Base-by-base conservation (phyloP, 2,113 vertebrate genomes). In the Hoplias malabaricus region DNA sequence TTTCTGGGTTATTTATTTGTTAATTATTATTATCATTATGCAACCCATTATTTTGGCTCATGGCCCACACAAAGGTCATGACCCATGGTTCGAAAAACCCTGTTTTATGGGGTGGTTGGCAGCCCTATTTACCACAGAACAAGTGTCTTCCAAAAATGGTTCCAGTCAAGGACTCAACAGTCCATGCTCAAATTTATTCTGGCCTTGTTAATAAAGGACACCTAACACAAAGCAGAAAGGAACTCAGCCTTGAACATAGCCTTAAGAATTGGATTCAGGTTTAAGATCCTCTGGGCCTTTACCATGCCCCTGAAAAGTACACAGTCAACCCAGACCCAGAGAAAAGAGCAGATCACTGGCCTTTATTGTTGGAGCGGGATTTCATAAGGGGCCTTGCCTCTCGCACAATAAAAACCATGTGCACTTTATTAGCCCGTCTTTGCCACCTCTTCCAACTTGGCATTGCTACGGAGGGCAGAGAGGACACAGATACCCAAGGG, bases 391-490 rank as follows among this genome's bases (percentile, higher is more conserved):
- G n/a, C 25, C 40, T 12, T 16, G 56, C 16, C 48, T 67, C 34
- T 27, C 38, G 79, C 81, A 83, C 84, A 83, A 89, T 91, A 86
- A 87, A 82, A 79, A 87, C 79, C 89, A 89, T 88, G 84, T 88
- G 88, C 81, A 75, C 69, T 88, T 88, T 87, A 85, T 81, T 89
- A 83, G 85, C 77, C 76, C 33, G 50, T 68, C 46, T 78, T 80
- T 86, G 81, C 80, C 53, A 54, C 81, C 82, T 67, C 59, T 27
- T 77, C 40, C 40, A 29, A 65, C 68, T 82, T 82, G 82, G 43
- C 48, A 38, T 42, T 57, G 75, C 78, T 72, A 72, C 31, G 68
- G 79, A 82, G 86, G 84, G 86, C 86, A 62, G 19, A 5, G 83
- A 78, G 82, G 84, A 86, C 86, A 62, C 16, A 5, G 83, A 78